Conservation (phyloP, 1,140 invertebrate genomes). For the Eupristina koningsbergeri region DNA sequence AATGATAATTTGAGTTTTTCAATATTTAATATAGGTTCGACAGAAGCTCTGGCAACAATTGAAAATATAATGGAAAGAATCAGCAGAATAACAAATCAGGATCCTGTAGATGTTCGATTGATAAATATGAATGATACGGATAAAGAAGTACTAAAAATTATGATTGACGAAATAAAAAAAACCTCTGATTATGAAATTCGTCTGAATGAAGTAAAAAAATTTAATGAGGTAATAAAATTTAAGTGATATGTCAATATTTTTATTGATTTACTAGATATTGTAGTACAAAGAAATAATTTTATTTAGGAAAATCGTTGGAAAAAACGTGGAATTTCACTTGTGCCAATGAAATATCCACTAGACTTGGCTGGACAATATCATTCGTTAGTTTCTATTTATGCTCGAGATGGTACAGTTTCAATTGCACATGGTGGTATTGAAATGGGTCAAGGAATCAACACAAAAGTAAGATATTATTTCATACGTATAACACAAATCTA, state of each 20-base stretch:
- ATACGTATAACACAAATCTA: too few relatives aligned
- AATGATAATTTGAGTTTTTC: too few relatives aligned
- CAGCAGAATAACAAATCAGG: slow-evolving; percentile 77
- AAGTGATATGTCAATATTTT: not conserved
- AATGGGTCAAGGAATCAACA: slow-evolving; percentile 89
- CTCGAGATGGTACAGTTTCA: slow-evolving; percentile 83
- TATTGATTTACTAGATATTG: not conserved
- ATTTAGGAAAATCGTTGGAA: slow-evolving; percentile 82
- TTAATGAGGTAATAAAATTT: slow-evolving; percentile 74
- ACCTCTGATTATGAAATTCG: slow-evolving; percentile 78
- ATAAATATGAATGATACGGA: slow-evolving; percentile 75
- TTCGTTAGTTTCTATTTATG: slow-evolving; percentile 81
- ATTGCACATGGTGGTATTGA: slow-evolving; percentile 86
- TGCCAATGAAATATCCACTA: slow-evolving; percentile 81
- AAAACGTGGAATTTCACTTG: slow-evolving; percentile 81
- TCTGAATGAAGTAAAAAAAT: slow-evolving; percentile 73
- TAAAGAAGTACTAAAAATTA: slow-evolving; percentile 60
- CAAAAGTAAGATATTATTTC: slow-evolving; percentile 71
- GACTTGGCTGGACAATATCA: slow-evolving; percentile 76
- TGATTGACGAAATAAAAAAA: slow-evolving; percentile 76
- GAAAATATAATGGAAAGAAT: slow-evolving; percentile 90
- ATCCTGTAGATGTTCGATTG: slow-evolving; percentile 80
- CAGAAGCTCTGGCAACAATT: slow-evolving; percentile 72
- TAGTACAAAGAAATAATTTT: not conserved
- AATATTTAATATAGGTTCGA: not conserved